phyloP scores from a whole-genome alignment of 1,140 invertebrate species.

The Zaprionus kolodkinae region DNA sequence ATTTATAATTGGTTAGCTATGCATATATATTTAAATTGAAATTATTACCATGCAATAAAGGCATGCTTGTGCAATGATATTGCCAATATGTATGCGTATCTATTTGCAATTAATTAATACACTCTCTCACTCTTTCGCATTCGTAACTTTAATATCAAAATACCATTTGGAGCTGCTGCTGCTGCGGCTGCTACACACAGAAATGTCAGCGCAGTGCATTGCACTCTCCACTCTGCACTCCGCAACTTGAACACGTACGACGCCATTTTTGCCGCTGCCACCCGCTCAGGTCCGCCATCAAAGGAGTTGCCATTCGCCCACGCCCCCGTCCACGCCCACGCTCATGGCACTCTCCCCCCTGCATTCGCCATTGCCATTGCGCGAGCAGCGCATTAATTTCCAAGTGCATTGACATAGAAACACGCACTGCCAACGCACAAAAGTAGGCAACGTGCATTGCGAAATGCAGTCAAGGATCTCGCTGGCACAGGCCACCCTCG shows the following conservation, averaged over 20 bases:
- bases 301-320: conserved; percentile 21
- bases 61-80: neutral
- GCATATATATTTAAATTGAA: no score
- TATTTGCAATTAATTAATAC: conserved; percentile 54
- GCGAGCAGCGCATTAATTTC: conserved; percentile 56
- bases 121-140: conserved; percentile 27
- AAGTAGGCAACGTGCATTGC: conserved; percentile 61
- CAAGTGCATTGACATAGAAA: conserved; percentile 79
- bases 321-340: neutral
- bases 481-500: neutral
- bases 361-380: neutral
- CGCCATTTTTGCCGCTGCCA: conserved; percentile 33
- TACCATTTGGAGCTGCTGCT: conserved; percentile 41
- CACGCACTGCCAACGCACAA: conserved; percentile 54
- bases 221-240: conserved; percentile 47
- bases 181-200: neutral
- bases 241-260: conserved; percentile 73
- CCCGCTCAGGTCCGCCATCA: conserved; percentile 28
- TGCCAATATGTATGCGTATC: conserved; percentile 38
- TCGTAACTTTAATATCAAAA: conserved; percentile 67
- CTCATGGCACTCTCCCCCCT: neutral
- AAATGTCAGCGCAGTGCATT: conserved; percentile 69
- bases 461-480: conserved; percentile 41
- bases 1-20: no score
- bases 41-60: neutral